A percentile compares a stretch with the other conserved stretches of the same genome.
phyloP scores from a whole-genome alignment of 2,113 vertebrate species.

The Macaca nemestrina region DNA sequence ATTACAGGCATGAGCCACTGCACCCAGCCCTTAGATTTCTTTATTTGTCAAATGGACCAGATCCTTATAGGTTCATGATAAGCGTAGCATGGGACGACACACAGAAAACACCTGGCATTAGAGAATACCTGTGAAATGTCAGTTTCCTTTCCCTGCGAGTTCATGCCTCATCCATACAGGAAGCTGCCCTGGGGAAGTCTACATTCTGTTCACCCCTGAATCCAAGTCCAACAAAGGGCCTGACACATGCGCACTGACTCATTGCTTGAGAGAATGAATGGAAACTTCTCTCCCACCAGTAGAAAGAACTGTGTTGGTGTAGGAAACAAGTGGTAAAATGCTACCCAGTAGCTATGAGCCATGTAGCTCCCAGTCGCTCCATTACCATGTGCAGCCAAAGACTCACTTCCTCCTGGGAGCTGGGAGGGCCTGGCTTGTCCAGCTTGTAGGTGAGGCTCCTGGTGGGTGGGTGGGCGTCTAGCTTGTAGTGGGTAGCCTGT shows the following conservation, averaged over 20 bases:
- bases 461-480: neutral
- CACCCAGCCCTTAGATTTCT: neutral
- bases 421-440: neutral
- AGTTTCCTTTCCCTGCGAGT: neutral
- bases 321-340: neutral
- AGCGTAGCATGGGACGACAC: neutral
- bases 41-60: neutral
- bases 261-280: neutral
- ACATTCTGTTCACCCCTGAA: neutral
- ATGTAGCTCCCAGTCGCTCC: no score
- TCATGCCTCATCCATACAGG: neutral
- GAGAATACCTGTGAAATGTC: neutral
- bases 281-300: neutral
- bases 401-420: neutral
- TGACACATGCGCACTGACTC: neutral
- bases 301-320: neutral
- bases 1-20: no score
- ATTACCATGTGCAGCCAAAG: neutral
- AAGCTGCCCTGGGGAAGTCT: neutral
- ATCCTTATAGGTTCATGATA: neutral
- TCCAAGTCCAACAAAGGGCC: neutral
- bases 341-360: neutral
- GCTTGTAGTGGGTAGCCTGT: neutral
- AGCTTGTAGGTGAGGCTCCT: neutral
- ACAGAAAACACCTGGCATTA: neutral